Conservation (phyloP, 2,888 invertebrate species). For the Microctonus brassicae region DNA sequence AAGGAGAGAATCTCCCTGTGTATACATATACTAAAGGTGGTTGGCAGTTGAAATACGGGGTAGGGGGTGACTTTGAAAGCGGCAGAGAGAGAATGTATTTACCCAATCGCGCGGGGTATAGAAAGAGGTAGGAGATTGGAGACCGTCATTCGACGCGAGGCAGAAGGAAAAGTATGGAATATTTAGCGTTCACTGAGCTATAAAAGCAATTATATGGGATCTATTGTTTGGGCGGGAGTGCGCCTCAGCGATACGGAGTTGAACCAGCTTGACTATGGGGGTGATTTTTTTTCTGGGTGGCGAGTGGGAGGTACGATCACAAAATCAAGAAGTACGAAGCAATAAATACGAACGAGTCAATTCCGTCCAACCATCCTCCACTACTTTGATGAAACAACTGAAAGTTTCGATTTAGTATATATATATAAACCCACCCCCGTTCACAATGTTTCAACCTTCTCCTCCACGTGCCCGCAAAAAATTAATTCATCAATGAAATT, state of each 20-base stretch:
- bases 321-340: slow-evolving; percentile 63
- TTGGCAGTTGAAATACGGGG: neutral
- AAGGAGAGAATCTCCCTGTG: slow-evolving; percentile 17
- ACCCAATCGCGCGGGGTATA: slow-evolving; percentile 57
- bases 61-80: slow-evolving; percentile 32
- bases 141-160: slow-evolving; percentile 45
- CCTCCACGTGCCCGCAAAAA: too few relatives aligned
- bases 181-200: slow-evolving; percentile 69
- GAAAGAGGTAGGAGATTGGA: slow-evolving; percentile 22
- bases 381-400: slow-evolving; percentile 40
- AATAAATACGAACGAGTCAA: slow-evolving; percentile 66
- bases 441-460: too few relatives aligned
- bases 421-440: too few relatives aligned
- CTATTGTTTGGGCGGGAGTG: slow-evolving; percentile 68
- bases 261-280: slow-evolving; percentile 46
- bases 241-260: slow-evolving; percentile 65
- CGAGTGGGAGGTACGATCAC: slow-evolving; percentile 39
- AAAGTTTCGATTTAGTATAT: slow-evolving; percentile 54
- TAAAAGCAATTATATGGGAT: slow-evolving; percentile 69
- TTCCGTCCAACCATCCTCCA: slow-evolving; percentile 45
- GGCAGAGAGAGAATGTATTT: slow-evolving; percentile 54
- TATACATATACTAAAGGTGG: slow-evolving; percentile 22
- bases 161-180: slow-evolving; percentile 68
- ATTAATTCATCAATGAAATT: slow-evolving; percentile 6
- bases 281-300: slow-evolving; percentile 30